A percentile compares a stretch with the other conserved stretches of the same genome.
These are phyloP conservation scores for Speoplatyrhinus poulsoni DNA, from an alignment of 2,113 vertebrate species.

Conservation along the genomic window DNA sequence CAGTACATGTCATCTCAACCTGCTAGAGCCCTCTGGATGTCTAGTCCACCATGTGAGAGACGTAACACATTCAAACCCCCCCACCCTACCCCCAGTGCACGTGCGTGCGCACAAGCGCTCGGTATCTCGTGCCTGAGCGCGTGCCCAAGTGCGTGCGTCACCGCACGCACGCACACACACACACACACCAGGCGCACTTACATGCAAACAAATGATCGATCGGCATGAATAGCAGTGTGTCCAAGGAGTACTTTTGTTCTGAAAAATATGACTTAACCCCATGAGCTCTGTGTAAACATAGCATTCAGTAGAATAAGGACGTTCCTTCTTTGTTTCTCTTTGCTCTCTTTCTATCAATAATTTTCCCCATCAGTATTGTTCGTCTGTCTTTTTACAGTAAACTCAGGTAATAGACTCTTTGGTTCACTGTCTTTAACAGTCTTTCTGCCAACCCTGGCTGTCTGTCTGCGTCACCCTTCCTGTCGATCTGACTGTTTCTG, in stretches of 20 bases:
- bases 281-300: conserved; percentile 73
- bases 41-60: conserved; percentile 55
- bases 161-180: conserved; percentile 18
- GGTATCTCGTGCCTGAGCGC: neutral
- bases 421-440: conserved; percentile 72
- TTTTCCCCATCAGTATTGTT: conserved; percentile 24
- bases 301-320: conserved; percentile 59
- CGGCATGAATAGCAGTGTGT: conserved; percentile 41
- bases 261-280: conserved; percentile 71
- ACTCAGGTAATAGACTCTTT: conserved; percentile 61
- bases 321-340: conserved; percentile 9
- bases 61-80: conserved; percentile 3
- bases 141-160: conserved; percentile 5
- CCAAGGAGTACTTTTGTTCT: conserved; percentile 57
- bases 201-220: conserved; percentile 60
- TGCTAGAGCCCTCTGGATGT: conserved; percentile 63
- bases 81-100: conserved; percentile 22
- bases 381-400: conserved; percentile 18
- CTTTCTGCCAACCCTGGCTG: neutral
- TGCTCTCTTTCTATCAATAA: neutral
- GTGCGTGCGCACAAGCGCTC: conserved; percentile 20
- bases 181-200: conserved; percentile 50
- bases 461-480: conserved; percentile 12
- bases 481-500: conserved; percentile 50
- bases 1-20: conserved; percentile 65